A percentile compares a stretch with the other conserved stretches of the same genome.
Conservation (phyloP, 2,797 vertebrate genomes). For the Oreortyx pictus region DNA sequence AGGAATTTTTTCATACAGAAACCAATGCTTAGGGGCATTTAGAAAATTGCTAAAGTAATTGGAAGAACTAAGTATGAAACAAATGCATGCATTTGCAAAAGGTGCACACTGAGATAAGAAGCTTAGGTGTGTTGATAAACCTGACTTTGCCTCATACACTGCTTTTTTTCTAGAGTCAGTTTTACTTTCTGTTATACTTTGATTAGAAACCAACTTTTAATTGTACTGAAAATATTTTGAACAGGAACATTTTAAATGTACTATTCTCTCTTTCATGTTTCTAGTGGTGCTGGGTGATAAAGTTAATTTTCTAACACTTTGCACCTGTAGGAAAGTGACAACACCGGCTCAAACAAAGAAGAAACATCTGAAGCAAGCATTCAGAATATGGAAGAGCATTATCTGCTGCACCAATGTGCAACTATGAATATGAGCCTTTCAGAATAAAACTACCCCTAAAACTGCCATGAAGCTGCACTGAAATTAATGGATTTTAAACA, state of each 20-base stretch:
- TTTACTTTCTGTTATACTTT: background rate
- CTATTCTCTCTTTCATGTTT: background rate
- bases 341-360: background rate
- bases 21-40: background rate
- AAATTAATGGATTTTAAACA: background rate
- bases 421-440: background rate
- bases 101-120: background rate
- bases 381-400: background rate
- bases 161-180: background rate
- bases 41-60: conserved; percentile 31
- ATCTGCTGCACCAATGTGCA: background rate
- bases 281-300: background rate
- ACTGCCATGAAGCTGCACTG: background rate
- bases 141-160: background rate
- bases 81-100: background rate
- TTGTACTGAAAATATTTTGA: background rate
- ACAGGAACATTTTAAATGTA: background rate
- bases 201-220: conserved; percentile 8
- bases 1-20: background rate
- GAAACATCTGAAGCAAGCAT: background rate
- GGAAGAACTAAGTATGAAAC: conserved; percentile 15
- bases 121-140: conserved; percentile 13
- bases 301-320: background rate
- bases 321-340: background rate
- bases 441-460: background rate